A percentile compares a stretch with the other conserved stretches of the same genome.
These are phyloP conservation scores for Todus mexicanus DNA, from an alignment of 2,797 vertebrate species.

Conservation along the genomic window DNA sequence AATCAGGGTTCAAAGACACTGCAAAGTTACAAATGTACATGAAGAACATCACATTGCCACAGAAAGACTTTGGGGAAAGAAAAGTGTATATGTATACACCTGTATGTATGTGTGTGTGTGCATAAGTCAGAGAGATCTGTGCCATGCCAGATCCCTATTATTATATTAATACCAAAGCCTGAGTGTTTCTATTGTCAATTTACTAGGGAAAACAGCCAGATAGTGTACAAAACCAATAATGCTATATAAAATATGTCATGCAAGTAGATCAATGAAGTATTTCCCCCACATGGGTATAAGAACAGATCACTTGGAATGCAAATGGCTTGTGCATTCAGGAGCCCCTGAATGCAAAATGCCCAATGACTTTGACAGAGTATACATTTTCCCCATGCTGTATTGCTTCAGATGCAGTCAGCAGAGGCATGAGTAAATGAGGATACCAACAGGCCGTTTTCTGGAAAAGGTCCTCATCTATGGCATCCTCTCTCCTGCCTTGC, in stretches of 20 bases:
- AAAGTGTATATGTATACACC: too few species aligned
- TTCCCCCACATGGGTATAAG: neutral
- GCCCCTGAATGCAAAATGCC: neutral
- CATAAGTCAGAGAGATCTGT: neutral
- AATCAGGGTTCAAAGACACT: neutral
- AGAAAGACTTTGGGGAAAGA: neutral
- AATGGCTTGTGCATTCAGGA: neutral
- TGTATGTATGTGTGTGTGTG: too few species aligned
- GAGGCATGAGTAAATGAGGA: neutral
- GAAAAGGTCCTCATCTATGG: neutral
- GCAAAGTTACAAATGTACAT: neutral
- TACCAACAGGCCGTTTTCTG: neutral
- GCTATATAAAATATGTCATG: neutral
- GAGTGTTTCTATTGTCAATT: neutral
- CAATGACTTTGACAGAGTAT: neutral
- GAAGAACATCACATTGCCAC: neutral
- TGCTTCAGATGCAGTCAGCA: neutral
- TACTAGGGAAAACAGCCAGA: neutral
- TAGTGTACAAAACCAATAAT: neutral
- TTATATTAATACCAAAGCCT: neutral
- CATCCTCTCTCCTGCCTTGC: neutral
- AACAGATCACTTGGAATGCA: neutral
- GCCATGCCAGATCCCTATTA: neutral
- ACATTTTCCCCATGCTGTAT: neutral
- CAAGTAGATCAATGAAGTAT: neutral